Evolutionary conservation across 2,888 invertebrate species (phyloP), one percentile per base, ranked within the genome.

Genomic region (Xanthorhoe spadicearia): DNA sequence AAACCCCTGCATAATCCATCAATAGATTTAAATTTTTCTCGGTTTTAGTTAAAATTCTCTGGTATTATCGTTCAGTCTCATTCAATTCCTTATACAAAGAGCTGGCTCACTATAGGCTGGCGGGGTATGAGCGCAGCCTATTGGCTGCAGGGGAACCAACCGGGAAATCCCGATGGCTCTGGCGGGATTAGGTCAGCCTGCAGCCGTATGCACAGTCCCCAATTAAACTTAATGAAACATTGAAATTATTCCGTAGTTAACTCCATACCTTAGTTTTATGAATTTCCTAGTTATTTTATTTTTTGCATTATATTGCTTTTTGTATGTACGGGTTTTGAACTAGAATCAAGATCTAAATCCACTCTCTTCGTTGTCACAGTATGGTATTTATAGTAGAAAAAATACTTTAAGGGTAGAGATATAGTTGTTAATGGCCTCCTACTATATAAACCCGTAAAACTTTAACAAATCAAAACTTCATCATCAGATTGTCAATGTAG

Each of bases 111-210:
- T 53, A 65, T 62, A 60, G 66, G 66, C 59, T 56, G 64, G 50
- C 43, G 48, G 46, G 52, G 51, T 7, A 43, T 10, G 18, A 18
- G 10, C 19, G 15, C 52, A 51, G 58, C 50, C 54, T 63, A 70
- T 68, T 68, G 72, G 72, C 57, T 52, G 5, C 43, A 15, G n/a
- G 15, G 15, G 60, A 19, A 28, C 68, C 68, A 69, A 69, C 68
- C 62, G 52, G 66, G 6, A 55, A 23, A 56, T 48, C 50, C 59
- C 63, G 48, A 18, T 46, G 32, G 62, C 54, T 58, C 43, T 43
- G 53, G 43, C 38, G 50, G 54, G 61, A 61, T 66, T 66, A 59
- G 62, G 66, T 62, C 61, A 66, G 28, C 35, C 35, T 48, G 48
- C 32, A 23, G 49, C 54, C 49, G 5, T 46, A 17, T 9, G 15